Base-by-base conservation (phyloP, 2,888 invertebrate species). In the Cactoblastis cactorum region DNA sequence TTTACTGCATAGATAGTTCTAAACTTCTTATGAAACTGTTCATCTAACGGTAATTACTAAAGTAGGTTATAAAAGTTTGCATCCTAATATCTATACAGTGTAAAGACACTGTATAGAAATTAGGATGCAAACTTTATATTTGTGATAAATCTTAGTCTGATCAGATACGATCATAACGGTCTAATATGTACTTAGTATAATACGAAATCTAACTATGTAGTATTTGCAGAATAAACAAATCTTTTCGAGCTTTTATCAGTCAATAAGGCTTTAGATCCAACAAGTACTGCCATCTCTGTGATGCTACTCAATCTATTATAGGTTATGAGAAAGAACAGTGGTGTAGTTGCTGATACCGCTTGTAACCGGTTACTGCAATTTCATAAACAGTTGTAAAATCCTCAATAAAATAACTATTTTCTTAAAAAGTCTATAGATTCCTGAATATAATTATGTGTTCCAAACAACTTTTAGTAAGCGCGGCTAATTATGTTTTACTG, bases 251-350 rank as follows among this genome's bases (percentile, higher is more conserved):
- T n/a, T 12, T 17, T 38, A 9, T 15, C 12, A 33, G 32, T n/a
- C 17, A n/a, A 28, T 14, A 43, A 34, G 35, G 35, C 35, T 38
- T 17, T 33, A 39, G 50, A 66, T 61, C 63, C 33, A 11, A 49
- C 50, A 22, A 8, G 49, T 56, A 51, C 48, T 69, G 62, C 71
- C 74, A 77, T 69, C 78, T 77, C 24, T 62, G 34, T 1, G 17
- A 22, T 4, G 4, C n/a, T 15, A 5, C 24, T 28, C 9, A 38
- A 24, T 34, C 33, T 38, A 48, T 24, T 28, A 15, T 0, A 17
- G 15, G 15, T 43, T 11, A 0, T 5, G 8, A 8, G 9, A 2
- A 15, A 3, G 17, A 28, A 22, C n/a, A 11, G 11, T 9, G 22
- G n/a, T 5, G 9, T 22, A 0, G 28, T 6, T 28, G 28, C 9